Base-by-base conservation (phyloP, 2,888 invertebrate species). In the Agrochola lota region DNA sequence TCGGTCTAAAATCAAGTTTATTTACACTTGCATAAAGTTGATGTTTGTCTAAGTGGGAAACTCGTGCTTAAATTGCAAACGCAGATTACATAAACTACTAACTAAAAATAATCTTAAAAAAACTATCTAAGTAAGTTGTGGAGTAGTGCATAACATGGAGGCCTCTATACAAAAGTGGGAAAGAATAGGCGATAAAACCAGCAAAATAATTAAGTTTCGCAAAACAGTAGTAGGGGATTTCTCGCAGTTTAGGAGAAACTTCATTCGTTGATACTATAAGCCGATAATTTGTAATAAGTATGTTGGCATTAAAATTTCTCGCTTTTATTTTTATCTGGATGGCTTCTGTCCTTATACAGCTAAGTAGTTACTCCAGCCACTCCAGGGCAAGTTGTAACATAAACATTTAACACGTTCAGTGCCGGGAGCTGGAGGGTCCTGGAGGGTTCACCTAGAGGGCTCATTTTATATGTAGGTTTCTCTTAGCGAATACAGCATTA, bases 231-330 rank as follows among this genome's bases (percentile, higher is more conserved):
- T 87, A 85, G 72, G 81, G 78, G 75, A 40, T 55, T 55, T n/a
- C 63, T 12, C 9, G 52, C 66, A 62, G 71, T 81, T 87, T 85
- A 80, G 78, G 80, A 69, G 74, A 82, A 77, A 77, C 12, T 72
- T 64, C 52, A 78, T 71, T 80, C 75, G 66, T 82, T 79, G 75
- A 80, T 78, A 78, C 64, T 85, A 52, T 20, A 52, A 20, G 71
- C 77, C 67, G 77, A 81, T 81, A 80, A 40, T 81, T 81, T 43
- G 9, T 83, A 66, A 68, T 69, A 66, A 40, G 55, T 78, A 64
- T 78, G 71, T 80, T 76, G 71, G 69, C 69, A 74, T 81, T 82
- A 76, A 87, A 83, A 75, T 79, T 85, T 79, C 62, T 84, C 80
- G 68, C 78, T 72, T 83, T 77, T 74, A 76, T 78, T 86, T 49